A percentile compares a stretch with the other conserved stretches of the same genome.
Evolutionary conservation across 2,888 invertebrate genomes (phyloP).

Genomic region (Pegoplata infirma): DNA sequence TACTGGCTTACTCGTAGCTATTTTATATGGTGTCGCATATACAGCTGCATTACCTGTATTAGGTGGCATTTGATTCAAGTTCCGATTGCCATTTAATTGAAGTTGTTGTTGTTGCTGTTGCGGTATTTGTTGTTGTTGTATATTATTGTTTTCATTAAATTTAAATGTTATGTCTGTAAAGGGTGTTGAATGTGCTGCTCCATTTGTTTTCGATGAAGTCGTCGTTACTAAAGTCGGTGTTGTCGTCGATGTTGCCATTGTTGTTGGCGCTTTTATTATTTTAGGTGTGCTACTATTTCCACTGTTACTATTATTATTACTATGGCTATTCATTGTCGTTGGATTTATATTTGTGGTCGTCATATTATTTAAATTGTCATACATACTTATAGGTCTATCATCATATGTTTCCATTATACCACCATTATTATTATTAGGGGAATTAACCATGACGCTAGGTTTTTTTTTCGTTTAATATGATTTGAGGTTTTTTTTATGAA

Average conservation of each 20-base stretch:
- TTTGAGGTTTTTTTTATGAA: not conserved
- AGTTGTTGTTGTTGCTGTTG: constrained; percentile 41
- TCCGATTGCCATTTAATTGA: constrained; percentile 60
- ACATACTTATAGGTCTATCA: constrained; percentile 76
- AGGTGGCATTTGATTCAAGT: constrained; percentile 58
- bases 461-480: constrained; percentile 17
- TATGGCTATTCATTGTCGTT: constrained; percentile 7
- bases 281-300: constrained; percentile 67
- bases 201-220: constrained; percentile 61
- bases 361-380: constrained; percentile 74
- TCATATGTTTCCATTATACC: constrained; percentile 69
- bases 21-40: constrained; percentile 58
- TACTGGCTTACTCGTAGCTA: constrained; percentile 43
- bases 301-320: constrained; percentile 1
- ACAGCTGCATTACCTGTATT: constrained; percentile 54
- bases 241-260: constrained; percentile 52
- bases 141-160: constrained; percentile 62
- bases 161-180: constrained; percentile 67
- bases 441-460: constrained; percentile 35
- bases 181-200: constrained; percentile 64
- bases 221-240: constrained; percentile 53
- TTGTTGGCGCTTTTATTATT: constrained; percentile 61
- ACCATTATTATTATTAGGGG: constrained; percentile 32
- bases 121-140: constrained; percentile 53
- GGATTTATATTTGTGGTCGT: constrained; percentile 55